A percentile compares a stretch with the other conserved stretches of the same genome.
Evolutionary conservation across 2,888 invertebrate genomes (phyloP).

Genomic region (Candidula unifasciata): DNA sequence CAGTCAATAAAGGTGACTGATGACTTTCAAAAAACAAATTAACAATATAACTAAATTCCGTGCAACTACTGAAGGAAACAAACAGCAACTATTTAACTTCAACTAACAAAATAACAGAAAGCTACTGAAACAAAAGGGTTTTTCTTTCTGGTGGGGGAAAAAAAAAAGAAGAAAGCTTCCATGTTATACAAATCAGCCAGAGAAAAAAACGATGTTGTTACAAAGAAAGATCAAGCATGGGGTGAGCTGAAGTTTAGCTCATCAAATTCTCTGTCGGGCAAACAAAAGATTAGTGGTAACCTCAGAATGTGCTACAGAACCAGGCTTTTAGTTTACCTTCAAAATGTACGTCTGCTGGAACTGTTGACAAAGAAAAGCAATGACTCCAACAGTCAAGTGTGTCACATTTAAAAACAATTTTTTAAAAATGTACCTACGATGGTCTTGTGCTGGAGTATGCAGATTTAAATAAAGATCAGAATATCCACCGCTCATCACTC

Average conservation of each 20-base stretch:
- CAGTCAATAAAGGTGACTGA: no score
- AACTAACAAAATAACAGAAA: no score
- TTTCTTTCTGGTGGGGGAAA: background rate
- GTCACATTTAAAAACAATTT: background rate
- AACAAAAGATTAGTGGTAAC: constrained; percentile 20
- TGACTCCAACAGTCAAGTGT: background rate
- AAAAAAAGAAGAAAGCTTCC: background rate
- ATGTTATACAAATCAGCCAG: background rate
- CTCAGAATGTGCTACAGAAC: background rate
- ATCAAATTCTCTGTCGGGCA: background rate
- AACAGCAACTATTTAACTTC: no score
- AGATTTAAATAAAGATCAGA: no score
- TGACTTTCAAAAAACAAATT: no score
- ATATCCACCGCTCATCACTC: background rate
- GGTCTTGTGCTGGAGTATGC: no score
- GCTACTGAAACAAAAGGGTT: background rate
- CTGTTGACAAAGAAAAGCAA: constrained; percentile 38
- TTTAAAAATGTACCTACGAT: no score
- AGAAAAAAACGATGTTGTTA: no score
- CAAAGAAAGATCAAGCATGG: background rate
- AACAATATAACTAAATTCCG: no score
- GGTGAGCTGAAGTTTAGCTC: background rate
- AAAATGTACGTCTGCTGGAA: constrained; percentile 15
- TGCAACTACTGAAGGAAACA: no score
- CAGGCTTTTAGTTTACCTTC: background rate